Conservation (phyloP, 2,797 vertebrate genomes). For the Champsocephalus esox region DNA sequence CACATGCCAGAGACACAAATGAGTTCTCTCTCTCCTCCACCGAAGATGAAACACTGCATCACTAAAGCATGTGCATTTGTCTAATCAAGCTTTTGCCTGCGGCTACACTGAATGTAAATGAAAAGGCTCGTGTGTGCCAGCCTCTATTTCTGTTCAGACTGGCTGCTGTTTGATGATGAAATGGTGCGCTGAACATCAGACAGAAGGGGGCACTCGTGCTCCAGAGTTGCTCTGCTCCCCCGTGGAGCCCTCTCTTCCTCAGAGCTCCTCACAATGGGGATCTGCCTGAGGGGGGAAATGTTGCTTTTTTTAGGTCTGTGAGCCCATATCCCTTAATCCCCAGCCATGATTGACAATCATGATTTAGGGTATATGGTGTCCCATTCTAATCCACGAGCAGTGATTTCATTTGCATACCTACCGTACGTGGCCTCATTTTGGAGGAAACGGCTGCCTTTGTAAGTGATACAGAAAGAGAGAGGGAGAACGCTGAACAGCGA, state of each 20-base stretch:
- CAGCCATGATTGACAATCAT: slow-evolving; percentile 99
- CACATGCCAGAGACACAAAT: slow-evolving; percentile 77
- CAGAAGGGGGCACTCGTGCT: slow-evolving; percentile 98
- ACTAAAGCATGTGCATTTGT: slow-evolving; percentile 83
- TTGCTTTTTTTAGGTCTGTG: slow-evolving; percentile 99
- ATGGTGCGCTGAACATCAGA: slow-evolving; percentile 76
- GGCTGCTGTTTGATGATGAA: slow-evolving; percentile 71
- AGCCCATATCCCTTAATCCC: slow-evolving; percentile 99
- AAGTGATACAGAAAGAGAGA: slow-evolving; percentile 87
- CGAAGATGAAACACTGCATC: slow-evolving; percentile 84
- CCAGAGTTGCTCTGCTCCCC: slow-evolving; percentile 87
- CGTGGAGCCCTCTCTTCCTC: slow-evolving; percentile 81
- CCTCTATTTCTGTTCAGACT: slow-evolving; percentile 76
- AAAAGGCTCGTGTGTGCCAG: slow-evolving; percentile 77
- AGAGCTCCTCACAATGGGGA: slow-evolving; percentile 95
- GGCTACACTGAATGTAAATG: slow-evolving; percentile 79
- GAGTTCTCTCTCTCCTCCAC: slow-evolving; percentile 79
- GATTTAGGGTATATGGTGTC: slow-evolving; percentile 99
- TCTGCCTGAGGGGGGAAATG: slow-evolving; percentile 97
- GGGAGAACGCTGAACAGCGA: slow-evolving; percentile 75
- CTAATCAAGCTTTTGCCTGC: slow-evolving; percentile 81
- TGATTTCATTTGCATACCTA: slow-evolving; percentile 99
- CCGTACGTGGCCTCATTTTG: slow-evolving; percentile 96
- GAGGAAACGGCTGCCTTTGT: slow-evolving; percentile 88
- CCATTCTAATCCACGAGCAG: slow-evolving; percentile 99